Conservation (phyloP, 92 coral and sea anemone species). For the Porites lobata region DNA sequence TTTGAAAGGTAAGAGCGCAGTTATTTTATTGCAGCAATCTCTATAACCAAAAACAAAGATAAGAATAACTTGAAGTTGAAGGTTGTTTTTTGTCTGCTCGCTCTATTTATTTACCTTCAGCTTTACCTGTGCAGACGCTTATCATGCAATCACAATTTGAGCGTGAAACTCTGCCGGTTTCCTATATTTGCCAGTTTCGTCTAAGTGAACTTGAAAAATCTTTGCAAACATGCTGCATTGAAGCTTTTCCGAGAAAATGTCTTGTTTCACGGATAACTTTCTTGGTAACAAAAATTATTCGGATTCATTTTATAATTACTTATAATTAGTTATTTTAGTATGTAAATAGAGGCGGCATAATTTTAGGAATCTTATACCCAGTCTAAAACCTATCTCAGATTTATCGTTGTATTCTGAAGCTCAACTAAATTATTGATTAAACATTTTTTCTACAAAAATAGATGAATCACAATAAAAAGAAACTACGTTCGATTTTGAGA, state of each 20-base stretch:
- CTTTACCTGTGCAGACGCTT: neutral
- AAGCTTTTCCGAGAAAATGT: neutral
- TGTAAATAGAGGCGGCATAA: neutral
- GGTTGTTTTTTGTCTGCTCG: conserved; percentile 24
- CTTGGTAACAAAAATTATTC: neutral
- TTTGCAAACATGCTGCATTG: conserved; percentile 21
- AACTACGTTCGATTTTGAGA: neutral
- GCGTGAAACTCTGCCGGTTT: conserved; percentile 7
- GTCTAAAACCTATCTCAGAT: conserved; percentile 26
- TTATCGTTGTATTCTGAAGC: neutral
- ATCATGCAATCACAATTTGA: conserved; percentile 10
- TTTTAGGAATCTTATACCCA: conserved; percentile 22
- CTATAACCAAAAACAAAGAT: conserved; percentile 1
- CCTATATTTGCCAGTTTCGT: conserved; percentile 21
- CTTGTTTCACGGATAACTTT: neutral
- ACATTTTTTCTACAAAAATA: neutral
- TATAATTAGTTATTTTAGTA: conserved; percentile 20
- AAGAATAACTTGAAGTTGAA: conserved; percentile 11
- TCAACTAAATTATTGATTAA: conserved; percentile 3
- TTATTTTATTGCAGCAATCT: conserved; percentile 20
- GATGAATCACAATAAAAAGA: conserved; percentile 3
- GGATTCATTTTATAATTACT: neutral
- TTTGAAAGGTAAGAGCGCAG: too few species aligned
- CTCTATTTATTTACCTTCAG: conserved; percentile 15
- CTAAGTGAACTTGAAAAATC: neutral